phyloP scores from a whole-genome alignment of 1,140 invertebrate genomes.

The Dendrolimus punctatus region DNA sequence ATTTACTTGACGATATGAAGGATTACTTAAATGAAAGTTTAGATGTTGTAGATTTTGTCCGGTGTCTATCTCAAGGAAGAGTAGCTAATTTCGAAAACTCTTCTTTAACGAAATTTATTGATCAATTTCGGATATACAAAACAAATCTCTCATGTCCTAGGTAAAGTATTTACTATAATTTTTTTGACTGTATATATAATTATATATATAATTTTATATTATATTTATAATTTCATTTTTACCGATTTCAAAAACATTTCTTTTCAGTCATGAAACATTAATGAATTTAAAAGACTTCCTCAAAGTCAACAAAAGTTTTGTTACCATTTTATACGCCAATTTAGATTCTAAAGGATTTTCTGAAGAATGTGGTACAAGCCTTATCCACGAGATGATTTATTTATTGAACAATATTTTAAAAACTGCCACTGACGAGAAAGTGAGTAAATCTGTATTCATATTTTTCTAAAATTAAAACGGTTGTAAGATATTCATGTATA shows the following conservation, averaged over 20 bases:
- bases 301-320: slow-evolving; percentile 28
- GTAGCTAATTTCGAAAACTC: slow-evolving; percentile 6
- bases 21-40: slow-evolving; percentile 29
- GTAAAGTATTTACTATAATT: slow-evolving; percentile 17
- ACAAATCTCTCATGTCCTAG: slow-evolving; percentile 31
- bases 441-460: slow-evolving; percentile 10
- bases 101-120: slow-evolving; percentile 20
- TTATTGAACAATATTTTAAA: slow-evolving; percentile 35
- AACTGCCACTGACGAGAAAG: slow-evolving; percentile 40
- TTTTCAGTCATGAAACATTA: slow-evolving; percentile 41
- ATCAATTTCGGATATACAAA: slow-evolving; percentile 30
- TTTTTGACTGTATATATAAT: background rate
- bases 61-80: slow-evolving; percentile 20
- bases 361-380: slow-evolving; percentile 47
- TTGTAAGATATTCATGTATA: background rate
- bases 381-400: slow-evolving; percentile 43
- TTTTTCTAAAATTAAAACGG: background rate
- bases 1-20: slow-evolving; percentile 33
- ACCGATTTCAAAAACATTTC: background rate
- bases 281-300: slow-evolving; percentile 35
- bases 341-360: slow-evolving; percentile 46
- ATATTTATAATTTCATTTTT: background rate
- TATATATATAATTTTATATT: background rate
- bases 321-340: slow-evolving; percentile 25
- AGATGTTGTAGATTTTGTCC: slow-evolving; percentile 40